Conservation (phyloP, 2,888 invertebrate species). For the Neuroscelio doddi region DNA sequence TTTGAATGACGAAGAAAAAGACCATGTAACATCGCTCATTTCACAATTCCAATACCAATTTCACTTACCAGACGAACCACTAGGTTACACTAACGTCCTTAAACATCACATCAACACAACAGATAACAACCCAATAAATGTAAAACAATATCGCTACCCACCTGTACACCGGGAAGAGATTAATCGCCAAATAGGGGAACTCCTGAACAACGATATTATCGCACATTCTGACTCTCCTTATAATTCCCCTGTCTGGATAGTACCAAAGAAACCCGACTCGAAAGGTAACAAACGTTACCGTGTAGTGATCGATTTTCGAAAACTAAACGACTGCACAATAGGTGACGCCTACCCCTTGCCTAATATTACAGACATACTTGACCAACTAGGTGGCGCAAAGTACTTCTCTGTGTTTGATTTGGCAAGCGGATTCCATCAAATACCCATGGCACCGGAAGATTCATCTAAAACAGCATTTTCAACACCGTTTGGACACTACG, state of each 20-base stretch:
- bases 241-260: not conserved
- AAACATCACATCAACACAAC: not conserved
- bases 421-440: slow-evolving; percentile 53
- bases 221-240: not conserved
- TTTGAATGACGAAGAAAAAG: too few species aligned
- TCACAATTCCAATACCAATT: too few species aligned
- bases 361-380: too few species aligned
- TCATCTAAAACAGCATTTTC: slow-evolving; percentile 46
- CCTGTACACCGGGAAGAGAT: not conserved
- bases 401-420: slow-evolving; percentile 52
- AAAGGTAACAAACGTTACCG: too few species aligned
- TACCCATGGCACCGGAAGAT: slow-evolving; percentile 41
- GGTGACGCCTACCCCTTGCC: too few species aligned
- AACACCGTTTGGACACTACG: slow-evolving; percentile 44
- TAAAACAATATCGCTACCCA: not conserved
- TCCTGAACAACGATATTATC: not conserved
- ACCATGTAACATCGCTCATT: too few species aligned
- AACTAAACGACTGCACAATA: too few species aligned
- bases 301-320: too few species aligned
- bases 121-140: not conserved
- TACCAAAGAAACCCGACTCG: not conserved
- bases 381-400: slow-evolving; percentile 40
- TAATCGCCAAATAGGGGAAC: not conserved
- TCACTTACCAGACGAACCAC: not conserved
- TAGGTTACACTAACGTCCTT: not conserved